Evolutionary conservation across 2,113 vertebrate genomes (phyloP).

Genomic region (Triplophysa tibetana): DNA sequence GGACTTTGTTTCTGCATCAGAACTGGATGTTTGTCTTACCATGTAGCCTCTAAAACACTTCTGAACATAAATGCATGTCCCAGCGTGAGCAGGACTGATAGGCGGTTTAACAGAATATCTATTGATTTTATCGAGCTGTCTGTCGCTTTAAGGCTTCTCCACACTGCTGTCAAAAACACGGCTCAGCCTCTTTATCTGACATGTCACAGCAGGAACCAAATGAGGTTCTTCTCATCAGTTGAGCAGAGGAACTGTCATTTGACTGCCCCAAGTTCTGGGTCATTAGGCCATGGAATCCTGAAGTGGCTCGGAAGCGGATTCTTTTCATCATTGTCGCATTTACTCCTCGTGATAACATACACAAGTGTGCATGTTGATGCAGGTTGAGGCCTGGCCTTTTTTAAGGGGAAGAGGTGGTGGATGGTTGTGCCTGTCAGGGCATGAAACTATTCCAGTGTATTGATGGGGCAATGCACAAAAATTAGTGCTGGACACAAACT

Average conservation of each 20-base stretch:
- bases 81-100: neutral
- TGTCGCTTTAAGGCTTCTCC: neutral
- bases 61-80: too few relatives aligned
- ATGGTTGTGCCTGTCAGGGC: neutral
- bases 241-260: neutral
- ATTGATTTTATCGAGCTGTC: neutral
- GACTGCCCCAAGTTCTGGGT: neutral
- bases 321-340: neutral
- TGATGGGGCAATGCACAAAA: too few relatives aligned
- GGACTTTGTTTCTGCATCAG: too few relatives aligned
- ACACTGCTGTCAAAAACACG: neutral
- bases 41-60: too few relatives aligned
- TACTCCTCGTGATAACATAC: neutral
- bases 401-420: neutral
- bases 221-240: neutral
- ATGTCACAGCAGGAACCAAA: neutral
- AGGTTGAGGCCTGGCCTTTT: constrained; percentile 1
- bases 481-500: too few relatives aligned
- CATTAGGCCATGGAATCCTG: constrained; percentile 7
- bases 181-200: constrained; percentile 1
- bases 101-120: neutral
- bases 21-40: too few relatives aligned
- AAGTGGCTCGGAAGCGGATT: neutral
- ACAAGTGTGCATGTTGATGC: constrained; percentile 8
- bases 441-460: neutral